Base-by-base conservation (phyloP, 1,140 invertebrate genomes). In the Camponotus vicinus region DNA sequence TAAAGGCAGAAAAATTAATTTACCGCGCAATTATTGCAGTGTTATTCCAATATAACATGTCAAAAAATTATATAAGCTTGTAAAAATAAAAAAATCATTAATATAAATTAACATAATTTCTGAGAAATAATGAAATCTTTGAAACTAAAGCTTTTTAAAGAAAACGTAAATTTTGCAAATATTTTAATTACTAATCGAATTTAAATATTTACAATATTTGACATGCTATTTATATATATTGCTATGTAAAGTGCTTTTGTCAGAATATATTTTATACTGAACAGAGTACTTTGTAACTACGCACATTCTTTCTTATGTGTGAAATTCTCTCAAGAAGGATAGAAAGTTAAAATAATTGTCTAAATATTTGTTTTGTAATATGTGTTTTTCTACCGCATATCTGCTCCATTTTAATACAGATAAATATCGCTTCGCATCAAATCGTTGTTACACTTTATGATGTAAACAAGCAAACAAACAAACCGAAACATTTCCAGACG, bases 401-500 rank as follows among this genome's bases (percentile, higher is more conserved):
- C 40, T 27, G 13, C 1, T 69, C 7, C 18, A 1, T 55, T 67
- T 49, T 13, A 42, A 32, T 27, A 52, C n/a, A 34, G 32, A 18
- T 40, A 52, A 13, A n/a, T 13, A 34, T 67, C 32, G 45, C 13
- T 37, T 45, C 4, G 27, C 18, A 32, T 57, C 71, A 1, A 18
- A 61, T 2, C 27, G n/a, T 6, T 21, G 11, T 73, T 32, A 27
- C 21, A 71, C 34, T 9, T 45, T 69, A 69, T 27, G 7, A 73
- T 21, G 18, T 27, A 27, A 59, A 45, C 0, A 27, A 27, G 27
- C 1, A 27, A 27, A 27, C 27, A 27, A 27, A 27, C 40, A 73
- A 83, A 71, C 21, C 70, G 79, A 82, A 82, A 71, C 18, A 5
- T 57, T 11, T 15, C 18, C 32, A 59, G 52, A 67, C 15, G 13